These are phyloP conservation scores for Mallotus villosus DNA, from an alignment of 2,797 vertebrate genomes.

Conservation along the genomic window DNA sequence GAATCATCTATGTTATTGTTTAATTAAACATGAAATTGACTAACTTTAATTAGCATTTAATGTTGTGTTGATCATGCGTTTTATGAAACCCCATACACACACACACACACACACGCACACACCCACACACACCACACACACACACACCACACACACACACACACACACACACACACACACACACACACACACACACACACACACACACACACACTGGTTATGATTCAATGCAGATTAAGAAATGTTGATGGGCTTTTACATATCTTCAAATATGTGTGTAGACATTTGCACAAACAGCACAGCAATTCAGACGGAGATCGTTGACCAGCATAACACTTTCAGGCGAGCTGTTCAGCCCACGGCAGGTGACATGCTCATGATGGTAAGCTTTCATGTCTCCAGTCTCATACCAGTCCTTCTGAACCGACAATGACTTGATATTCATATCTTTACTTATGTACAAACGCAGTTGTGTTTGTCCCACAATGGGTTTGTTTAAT, in stretches of 20 bases:
- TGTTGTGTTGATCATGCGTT: conserved; percentile 6
- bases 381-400: conserved; percentile 57
- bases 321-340: conserved; percentile 60
- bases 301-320: conserved; percentile 61
- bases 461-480: too few relatives aligned
- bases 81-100: conserved; percentile 3
- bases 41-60: neutral
- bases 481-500: too few relatives aligned
- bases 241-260: neutral
- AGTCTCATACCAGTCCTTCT: neutral
- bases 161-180: too few relatives aligned
- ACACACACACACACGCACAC: too few relatives aligned
- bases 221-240: too few relatives aligned
- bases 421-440: neutral
- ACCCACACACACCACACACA: too few relatives aligned
- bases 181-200: too few relatives aligned
- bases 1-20: neutral
- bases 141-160: too few relatives aligned
- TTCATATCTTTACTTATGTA: too few relatives aligned
- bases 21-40: neutral
- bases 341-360: conserved; percentile 60
- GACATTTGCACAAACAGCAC: conserved; percentile 51
- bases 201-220: too few relatives aligned
- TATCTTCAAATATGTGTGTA: conserved; percentile 21
- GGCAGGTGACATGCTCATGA: conserved; percentile 71